A percentile compares a stretch with the other conserved stretches of the same genome.
Conservation (phyloP, 2,888 invertebrate species). For the Nomada fucata region DNA sequence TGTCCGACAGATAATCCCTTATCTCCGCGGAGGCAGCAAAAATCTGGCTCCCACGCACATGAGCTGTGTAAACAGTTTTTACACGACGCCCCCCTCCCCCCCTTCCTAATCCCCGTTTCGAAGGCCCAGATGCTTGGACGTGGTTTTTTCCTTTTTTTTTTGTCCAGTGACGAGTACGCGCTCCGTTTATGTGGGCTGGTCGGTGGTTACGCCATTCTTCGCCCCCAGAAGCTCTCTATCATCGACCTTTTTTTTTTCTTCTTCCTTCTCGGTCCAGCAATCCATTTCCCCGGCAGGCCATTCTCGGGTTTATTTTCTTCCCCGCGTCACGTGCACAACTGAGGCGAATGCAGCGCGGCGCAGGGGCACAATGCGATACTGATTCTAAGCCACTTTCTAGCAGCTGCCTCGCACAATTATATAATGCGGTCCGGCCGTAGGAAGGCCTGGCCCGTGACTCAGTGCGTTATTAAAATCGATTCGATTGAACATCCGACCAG, state of each 20-base stretch:
- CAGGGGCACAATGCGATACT: neutral
- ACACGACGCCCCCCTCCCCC: conserved; percentile 28
- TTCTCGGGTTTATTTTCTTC: neutral
- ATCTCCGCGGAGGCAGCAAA: conserved; percentile 3
- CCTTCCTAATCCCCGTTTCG: conserved; percentile 31
- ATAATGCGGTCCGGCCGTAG: too few species aligned
- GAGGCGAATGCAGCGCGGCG: neutral
- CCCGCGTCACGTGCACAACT: neutral
- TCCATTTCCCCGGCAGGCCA: neutral
- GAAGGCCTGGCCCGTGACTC: too few species aligned
- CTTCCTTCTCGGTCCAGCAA: neutral
- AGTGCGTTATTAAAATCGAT: too few species aligned
- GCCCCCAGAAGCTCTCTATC: neutral
- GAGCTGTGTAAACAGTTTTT: conserved; percentile 70
- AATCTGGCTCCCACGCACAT: conserved; percentile 71
- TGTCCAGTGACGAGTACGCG: conserved; percentile 57
- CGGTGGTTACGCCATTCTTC: conserved; percentile 48
- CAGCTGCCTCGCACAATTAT: neutral
- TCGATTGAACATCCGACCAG: too few species aligned
- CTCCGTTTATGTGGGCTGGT: conserved; percentile 32
- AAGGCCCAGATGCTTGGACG: conserved; percentile 69
- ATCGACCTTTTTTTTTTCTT: neutral
- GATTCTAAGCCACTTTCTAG: neutral
- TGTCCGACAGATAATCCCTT: neutral
- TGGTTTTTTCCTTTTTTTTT: conserved; percentile 61